Evolutionary conservation across 1,140 invertebrate species (phyloP), one percentile per base, ranked within the genome.

Genomic region (Saxidomus purpurata): DNA sequence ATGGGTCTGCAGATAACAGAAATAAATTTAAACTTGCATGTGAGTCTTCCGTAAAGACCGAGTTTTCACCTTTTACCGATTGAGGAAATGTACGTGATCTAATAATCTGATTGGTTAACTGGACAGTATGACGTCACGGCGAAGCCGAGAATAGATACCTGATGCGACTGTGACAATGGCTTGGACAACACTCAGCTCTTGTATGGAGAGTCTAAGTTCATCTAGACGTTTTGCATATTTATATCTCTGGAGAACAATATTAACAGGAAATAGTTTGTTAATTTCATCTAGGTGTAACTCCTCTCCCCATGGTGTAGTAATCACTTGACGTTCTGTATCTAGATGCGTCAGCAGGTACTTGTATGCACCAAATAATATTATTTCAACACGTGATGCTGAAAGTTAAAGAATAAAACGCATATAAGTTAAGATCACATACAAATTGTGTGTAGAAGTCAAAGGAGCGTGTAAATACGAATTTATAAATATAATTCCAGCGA

Each of bases 331-430:
- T 0, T 52, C 47, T 8, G 1, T 13, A 28, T 80, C 43, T 1
- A 80, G 15, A 31, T 43, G 19, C 6, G 25, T 49, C 22, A 55
- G 8, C 13, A 55, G 43, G 31, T 49, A 36, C 19, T 22, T 31
- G 31, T 80, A 59, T 3, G 13, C 36, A 13, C 49, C 3, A 3
- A 80, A 25, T 11, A 80, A 17, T 28, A 31, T 59, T 9, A 31
- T 34, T 55, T 80, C 77, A 4, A 47, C 9, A 34, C 77, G 43
- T 3, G 77, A 55, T 9, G 77, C 77, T 80, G 77, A 59, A 80
- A 59, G 59, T 0, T 49, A 49, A n/a, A 31, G 36, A 74, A 19
- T 2, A 36, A 31, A 34, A 67, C n/a, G n/a, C n/a, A n/a, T n/a
- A n/a, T n/a, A n/a, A n/a, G n/a, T n/a, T n/a, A n/a, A n/a, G n/a